Percentiles rank a stretch among this genome's conserved stretches.
phyloP scores from a whole-genome alignment of 1,140 invertebrate species.

The Sogatella furcifera region DNA sequence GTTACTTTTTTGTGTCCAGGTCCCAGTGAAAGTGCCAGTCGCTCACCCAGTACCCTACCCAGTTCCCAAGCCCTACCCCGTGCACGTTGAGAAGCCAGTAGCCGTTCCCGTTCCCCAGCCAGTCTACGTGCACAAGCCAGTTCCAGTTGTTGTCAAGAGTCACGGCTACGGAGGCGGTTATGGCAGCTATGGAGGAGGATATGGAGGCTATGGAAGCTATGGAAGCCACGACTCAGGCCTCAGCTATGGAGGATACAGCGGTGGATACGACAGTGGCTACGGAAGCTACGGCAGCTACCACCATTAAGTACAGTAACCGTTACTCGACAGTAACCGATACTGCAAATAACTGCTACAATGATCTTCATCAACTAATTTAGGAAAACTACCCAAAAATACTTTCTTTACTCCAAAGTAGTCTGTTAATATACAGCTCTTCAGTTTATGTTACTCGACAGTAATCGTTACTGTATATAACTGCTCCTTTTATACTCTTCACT shows the following conservation, averaged over 20 bases:
- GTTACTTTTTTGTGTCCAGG: neutral
- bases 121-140: conserved; percentile 31
- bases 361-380: too few relatives aligned
- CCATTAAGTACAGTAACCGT: neutral
- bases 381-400: too few relatives aligned
- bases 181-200: conserved; percentile 1
- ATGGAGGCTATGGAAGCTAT: conserved; percentile 13
- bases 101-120: conserved; percentile 32
- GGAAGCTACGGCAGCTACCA: conserved; percentile 3
- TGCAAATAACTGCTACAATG: too few relatives aligned
- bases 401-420: too few relatives aligned
- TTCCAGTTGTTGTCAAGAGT: conserved; percentile 13
- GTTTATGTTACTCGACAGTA: too few relatives aligned
- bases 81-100: conserved; percentile 13
- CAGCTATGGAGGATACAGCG: neutral
- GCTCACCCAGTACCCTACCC: conserved; percentile 16
- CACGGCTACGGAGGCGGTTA: conserved; percentile 5
- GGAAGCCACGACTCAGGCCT: conserved; percentile 2
- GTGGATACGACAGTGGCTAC: conserved; percentile 1
- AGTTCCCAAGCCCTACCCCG: conserved; percentile 19
- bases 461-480: too few relatives aligned
- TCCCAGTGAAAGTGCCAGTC: conserved; percentile 19
- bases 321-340: too few relatives aligned
- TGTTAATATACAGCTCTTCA: too few relatives aligned
- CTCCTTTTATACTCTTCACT: too few relatives aligned